phyloP scores from a whole-genome alignment of 1,140 invertebrate genomes.

The Ips typographus region DNA sequence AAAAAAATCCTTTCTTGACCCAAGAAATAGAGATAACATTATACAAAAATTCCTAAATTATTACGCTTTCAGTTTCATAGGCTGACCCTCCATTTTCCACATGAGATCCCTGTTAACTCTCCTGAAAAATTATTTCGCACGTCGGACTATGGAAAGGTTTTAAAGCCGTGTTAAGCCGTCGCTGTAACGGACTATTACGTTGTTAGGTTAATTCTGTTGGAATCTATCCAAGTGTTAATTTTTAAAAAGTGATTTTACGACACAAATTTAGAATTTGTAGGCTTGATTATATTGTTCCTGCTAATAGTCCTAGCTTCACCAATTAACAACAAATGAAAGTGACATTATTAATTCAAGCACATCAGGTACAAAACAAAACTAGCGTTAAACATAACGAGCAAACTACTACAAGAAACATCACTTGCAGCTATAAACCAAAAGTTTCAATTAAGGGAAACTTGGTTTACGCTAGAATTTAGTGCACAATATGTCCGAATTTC shows the following conservation, averaged over 20 bases:
- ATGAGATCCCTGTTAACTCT: slow-evolving; percentile 11
- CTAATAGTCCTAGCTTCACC: background rate
- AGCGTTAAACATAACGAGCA: background rate
- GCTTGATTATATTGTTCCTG: background rate
- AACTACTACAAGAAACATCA: slow-evolving; percentile 4
- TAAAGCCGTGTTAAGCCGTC: slow-evolving; percentile 11
- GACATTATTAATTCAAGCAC: background rate
- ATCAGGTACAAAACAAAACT: background rate
- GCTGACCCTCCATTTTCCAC: slow-evolving; percentile 13
- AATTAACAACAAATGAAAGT: background rate
- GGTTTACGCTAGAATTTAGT: slow-evolving; percentile 3
- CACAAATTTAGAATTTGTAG: background rate
- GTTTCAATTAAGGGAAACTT: slow-evolving; percentile 9
- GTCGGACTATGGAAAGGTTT: background rate
- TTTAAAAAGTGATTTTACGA: slow-evolving; percentile 3
- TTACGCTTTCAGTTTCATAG: background rate
- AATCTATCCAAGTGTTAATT: slow-evolving; percentile 5
- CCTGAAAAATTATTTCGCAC: slow-evolving; percentile 21
- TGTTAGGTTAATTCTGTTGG: slow-evolving; percentile 4
- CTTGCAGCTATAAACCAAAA: slow-evolving; percentile 9
- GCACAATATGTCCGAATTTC: background rate
- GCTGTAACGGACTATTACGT: slow-evolving; percentile 3
- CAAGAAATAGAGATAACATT: no score
- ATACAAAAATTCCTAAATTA: background rate
- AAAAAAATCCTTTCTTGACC: no score